Percentiles rank a stretch among this genome's conserved stretches.
These are phyloP conservation scores for Meloidogyne floridensis DNA, from an alignment of 1,140 invertebrate genomes.

Conservation along the genomic window DNA sequence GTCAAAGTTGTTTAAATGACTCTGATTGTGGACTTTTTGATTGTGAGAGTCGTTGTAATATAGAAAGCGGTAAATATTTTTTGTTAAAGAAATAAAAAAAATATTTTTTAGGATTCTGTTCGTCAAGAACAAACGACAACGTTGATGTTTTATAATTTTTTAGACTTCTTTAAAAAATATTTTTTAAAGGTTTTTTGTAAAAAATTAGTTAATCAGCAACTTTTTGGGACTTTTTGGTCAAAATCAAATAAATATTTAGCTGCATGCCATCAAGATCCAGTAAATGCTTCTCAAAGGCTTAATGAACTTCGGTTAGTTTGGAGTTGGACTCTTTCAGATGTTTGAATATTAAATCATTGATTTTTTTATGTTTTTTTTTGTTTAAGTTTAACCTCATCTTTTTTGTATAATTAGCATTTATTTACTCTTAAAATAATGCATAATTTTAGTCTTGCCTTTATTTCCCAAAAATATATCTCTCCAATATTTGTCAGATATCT, in stretches of 20 bases:
- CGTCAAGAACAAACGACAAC: constrained; percentile 57
- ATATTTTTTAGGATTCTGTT: constrained; percentile 42
- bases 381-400: neutral
- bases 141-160: constrained; percentile 50
- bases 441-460: neutral
- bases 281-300: constrained; percentile 56
- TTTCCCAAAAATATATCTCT: constrained; percentile 1
- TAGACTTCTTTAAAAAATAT: neutral
- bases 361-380: neutral
- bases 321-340: constrained; percentile 61
- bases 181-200: constrained; percentile 60
- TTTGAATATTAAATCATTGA: constrained; percentile 34
- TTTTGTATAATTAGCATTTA: neutral
- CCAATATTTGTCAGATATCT: neutral
- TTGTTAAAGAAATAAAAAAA: neutral
- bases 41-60: constrained; percentile 40
- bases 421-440: neutral
- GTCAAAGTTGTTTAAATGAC: constrained; percentile 47
- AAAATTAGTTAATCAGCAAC: constrained; percentile 54
- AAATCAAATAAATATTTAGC: constrained; percentile 63
- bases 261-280: constrained; percentile 52
- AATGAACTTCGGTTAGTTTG: constrained; percentile 59
- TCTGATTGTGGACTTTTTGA: constrained; percentile 56
- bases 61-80: constrained; percentile 3
- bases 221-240: constrained; percentile 63